Base-by-base conservation (phyloP, 2,113 vertebrate genomes). In the Clarias gariepinus region DNA sequence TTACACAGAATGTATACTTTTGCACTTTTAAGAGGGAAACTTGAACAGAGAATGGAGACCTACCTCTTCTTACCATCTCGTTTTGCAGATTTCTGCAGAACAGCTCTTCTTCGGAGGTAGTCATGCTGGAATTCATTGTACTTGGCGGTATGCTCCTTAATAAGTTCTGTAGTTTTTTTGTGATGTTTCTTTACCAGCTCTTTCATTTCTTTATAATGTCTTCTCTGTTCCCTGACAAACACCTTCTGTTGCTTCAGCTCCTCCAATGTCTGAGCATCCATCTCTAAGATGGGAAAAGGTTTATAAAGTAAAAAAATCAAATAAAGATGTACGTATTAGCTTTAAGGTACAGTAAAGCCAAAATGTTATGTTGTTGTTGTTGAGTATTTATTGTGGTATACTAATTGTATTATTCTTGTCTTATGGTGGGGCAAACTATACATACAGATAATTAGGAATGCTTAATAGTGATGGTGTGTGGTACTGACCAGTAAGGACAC, bases 201-300 rank as follows among this genome's bases (percentile, higher is more conserved):
- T 92, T 99, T 99, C 96, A 98, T 97, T 94, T 99, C 98, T 89
- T 99, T 99, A 91, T 98, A 99, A 90, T 99, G 98, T 30, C 97
- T 97, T 87, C 97, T 96, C 85, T 99, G 98, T 84, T 99, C 97
- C 82, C 98, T 97, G 85, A 98, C 96, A 91, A 98, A 98, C 0
- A 95, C 89, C 71, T 99, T 99, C 86, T 97, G 96, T 89, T 98
- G 98, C 91, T 98, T 98, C 55, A 99, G 94, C 87, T 95, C 95
- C 87, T 99, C 97, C 0, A 99, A 91, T 7, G 94, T 95, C 91
- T 96, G 96, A 0, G 94, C 95, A 81, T 97, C 96, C 76, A 98
- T 95, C 85, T 99, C 98, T 99, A 94, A 78, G 13, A 61, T 52
- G 21, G 0, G 41, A 66, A 13, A 83, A 23, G n/a, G n/a, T n/a